These are phyloP conservation scores for Tigriopus japonicus DNA, from an alignment of 1,140 invertebrate genomes.

Conservation along the genomic window DNA sequence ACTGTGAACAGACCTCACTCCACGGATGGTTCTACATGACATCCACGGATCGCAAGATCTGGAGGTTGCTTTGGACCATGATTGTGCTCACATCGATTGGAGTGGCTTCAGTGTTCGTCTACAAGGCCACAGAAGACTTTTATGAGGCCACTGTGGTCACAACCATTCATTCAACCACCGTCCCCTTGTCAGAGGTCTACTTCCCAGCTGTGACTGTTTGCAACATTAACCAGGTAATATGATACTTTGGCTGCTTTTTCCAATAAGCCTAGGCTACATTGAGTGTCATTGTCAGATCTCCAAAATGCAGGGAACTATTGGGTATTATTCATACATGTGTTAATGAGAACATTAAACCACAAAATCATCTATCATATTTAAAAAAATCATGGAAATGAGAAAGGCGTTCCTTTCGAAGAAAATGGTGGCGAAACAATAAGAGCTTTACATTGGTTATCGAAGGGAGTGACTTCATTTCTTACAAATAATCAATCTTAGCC, in stretches of 20 bases:
- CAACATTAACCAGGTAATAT: slow-evolving; percentile 9
- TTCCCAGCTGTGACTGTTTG: slow-evolving; percentile 9
- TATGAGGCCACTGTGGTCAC: slow-evolving; percentile 2
- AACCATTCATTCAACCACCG: slow-evolving; percentile 7
- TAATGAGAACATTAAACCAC: too few relatives aligned
- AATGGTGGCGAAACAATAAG: too few relatives aligned
- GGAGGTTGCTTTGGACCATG: slow-evolving; percentile 5
- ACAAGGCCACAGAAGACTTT: slow-evolving; percentile 4
- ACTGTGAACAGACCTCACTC: slow-evolving; percentile 6
- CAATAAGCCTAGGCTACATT: too few relatives aligned
- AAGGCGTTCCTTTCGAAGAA: too few relatives aligned
- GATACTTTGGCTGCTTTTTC: neutral
- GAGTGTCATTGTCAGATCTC: too few relatives aligned
- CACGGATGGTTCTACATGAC: slow-evolving; percentile 10
- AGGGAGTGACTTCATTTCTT: too few relatives aligned
- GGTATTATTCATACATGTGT: too few relatives aligned
- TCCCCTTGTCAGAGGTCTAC: slow-evolving; percentile 8
- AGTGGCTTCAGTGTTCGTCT: slow-evolving; percentile 2
- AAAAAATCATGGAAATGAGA: too few relatives aligned
- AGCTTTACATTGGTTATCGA: too few relatives aligned
- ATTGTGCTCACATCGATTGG: slow-evolving; percentile 6
- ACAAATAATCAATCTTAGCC: too few relatives aligned
- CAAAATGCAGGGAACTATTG: too few relatives aligned
- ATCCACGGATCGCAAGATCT: neutral
- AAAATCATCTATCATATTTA: too few relatives aligned